Conservation (phyloP, 2,113 vertebrate genomes). For the Actenoides hombroni region DNA sequence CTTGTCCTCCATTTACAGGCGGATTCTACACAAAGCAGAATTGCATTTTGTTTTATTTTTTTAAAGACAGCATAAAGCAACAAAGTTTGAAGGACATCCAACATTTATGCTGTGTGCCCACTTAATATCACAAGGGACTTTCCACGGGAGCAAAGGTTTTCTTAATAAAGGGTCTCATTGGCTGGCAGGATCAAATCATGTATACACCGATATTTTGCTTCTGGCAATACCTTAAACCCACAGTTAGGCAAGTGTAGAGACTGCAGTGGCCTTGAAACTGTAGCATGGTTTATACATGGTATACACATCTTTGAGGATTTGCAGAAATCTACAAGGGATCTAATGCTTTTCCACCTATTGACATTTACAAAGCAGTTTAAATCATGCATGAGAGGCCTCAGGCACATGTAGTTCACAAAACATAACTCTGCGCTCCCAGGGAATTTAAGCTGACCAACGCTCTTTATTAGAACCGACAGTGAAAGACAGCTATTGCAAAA, state of each 20-base stretch:
- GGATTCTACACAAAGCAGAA: neutral
- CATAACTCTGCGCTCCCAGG: conserved; percentile 74
- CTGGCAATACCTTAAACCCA: conserved; percentile 81
- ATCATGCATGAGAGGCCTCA: conserved; percentile 88
- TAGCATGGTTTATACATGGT: conserved; percentile 75
- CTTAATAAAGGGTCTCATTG: conserved; percentile 74
- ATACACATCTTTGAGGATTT: conserved; percentile 79
- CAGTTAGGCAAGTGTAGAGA: conserved; percentile 80
- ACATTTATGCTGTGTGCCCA: conserved; percentile 66
- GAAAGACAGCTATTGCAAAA: conserved; percentile 79
- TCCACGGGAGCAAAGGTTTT: conserved; percentile 66
- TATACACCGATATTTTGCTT: conserved; percentile 77
- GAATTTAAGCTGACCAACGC: conserved; percentile 81
- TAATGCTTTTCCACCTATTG: conserved; percentile 85
- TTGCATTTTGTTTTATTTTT: conserved; percentile 14
- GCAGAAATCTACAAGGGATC: conserved; percentile 82
- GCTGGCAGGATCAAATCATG: conserved; percentile 73
- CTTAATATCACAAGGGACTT: conserved; percentile 46
- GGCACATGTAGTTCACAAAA: conserved; percentile 82
- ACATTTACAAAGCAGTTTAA: conserved; percentile 91
- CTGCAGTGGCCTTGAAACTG: conserved; percentile 79
- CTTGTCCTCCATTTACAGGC: conserved; percentile 17
- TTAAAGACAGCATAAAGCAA: conserved; percentile 58
- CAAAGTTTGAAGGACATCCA: conserved; percentile 73
- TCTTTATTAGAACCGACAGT: conserved; percentile 88